Percentiles rank a stretch among this genome's conserved stretches.
These are phyloP conservation scores for Coregonus sp. DNA, from an alignment of 2,797 vertebrate genomes.

Conservation along the genomic window DNA sequence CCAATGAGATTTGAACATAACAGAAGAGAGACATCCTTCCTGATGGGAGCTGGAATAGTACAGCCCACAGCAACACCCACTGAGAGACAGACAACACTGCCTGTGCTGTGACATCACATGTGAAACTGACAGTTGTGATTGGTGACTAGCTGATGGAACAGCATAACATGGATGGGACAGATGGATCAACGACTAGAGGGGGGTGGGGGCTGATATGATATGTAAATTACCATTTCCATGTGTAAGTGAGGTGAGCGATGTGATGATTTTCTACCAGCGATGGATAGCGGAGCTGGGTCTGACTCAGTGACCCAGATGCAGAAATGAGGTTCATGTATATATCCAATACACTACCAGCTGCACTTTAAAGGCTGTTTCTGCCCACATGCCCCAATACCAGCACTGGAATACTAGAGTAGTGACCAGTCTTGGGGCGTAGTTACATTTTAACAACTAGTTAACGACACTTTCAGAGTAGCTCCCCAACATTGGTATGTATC, in stretches of 20 bases:
- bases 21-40: background rate
- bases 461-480: background rate
- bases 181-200: background rate
- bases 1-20: constrained; percentile 18
- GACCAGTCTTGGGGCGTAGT: background rate
- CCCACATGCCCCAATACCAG: background rate
- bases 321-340: background rate
- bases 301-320: background rate
- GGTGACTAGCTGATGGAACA: background rate
- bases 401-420: background rate
- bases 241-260: background rate
- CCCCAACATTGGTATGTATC: background rate
- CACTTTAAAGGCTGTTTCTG: constrained; percentile 13
- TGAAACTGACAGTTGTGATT: background rate
- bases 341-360: constrained; percentile 10
- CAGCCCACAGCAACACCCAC: background rate
- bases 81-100: background rate
- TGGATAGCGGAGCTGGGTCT: background rate
- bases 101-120: background rate
- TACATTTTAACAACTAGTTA: background rate
- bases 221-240: background rate
- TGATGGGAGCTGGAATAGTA: constrained; percentile 1
- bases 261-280: background rate
- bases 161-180: background rate
- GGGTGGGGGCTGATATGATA: background rate